These are phyloP conservation scores for Percopsis transmontana DNA, from an alignment of 2,113 vertebrate species.

Conservation along the genomic window DNA sequence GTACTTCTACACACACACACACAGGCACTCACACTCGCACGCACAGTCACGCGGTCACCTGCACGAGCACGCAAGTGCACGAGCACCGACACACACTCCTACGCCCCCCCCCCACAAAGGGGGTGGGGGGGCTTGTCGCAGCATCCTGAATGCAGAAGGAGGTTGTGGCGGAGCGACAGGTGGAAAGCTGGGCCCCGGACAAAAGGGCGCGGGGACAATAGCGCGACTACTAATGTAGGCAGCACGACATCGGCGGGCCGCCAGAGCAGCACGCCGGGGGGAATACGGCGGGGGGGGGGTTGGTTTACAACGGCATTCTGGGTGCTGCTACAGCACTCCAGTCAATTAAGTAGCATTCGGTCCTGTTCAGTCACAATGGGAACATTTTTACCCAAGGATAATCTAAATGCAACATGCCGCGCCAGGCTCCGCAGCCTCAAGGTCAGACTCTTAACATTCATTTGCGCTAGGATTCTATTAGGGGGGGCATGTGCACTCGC, in stretches of 20 bases:
- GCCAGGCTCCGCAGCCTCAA: not conserved
- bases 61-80: no score
- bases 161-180: slow-evolving; percentile 6
- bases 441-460: not conserved
- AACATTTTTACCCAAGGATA: not conserved
- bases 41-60: not conserved
- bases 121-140: not conserved
- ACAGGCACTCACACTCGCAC: not conserved
- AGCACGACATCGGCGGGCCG: not conserved
- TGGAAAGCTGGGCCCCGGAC: not conserved
- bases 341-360: not conserved
- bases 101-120: not conserved
- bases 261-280: not conserved
- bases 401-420: not conserved
- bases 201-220: slow-evolving; percentile 2
- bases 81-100: not conserved
- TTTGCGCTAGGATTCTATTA: not conserved
- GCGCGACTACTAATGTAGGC: not conserved
- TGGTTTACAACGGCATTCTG: not conserved
- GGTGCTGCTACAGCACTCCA: no score
- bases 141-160: not conserved
- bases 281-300: not conserved
- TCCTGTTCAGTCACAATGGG: not conserved
- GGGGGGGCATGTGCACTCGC: not conserved
- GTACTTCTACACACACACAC: not conserved